A percentile compares a stretch with the other conserved stretches of the same genome.
phyloP scores from a whole-genome alignment of 30 jellyfish, hydroid and myxozoan genomes.

The Hydractinia symbiolongicarpus region DNA sequence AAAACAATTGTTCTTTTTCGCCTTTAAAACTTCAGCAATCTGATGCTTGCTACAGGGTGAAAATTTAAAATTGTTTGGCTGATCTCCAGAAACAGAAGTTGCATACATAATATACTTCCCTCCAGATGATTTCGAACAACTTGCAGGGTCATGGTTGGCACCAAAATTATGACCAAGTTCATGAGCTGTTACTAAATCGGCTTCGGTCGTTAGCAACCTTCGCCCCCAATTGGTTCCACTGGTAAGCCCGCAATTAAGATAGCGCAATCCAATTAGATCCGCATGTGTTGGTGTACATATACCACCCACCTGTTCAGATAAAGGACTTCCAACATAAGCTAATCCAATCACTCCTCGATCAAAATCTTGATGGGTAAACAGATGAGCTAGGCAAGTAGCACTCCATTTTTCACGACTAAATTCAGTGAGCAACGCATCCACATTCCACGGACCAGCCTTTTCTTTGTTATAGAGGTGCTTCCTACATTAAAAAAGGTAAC shows the following conservation, averaged over 20 bases:
- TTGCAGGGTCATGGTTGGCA: constrained; percentile 69
- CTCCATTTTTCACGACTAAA: constrained; percentile 71
- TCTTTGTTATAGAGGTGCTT: not conserved
- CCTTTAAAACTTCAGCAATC: constrained; percentile 44
- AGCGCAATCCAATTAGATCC: constrained; percentile 19
- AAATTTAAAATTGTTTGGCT: constrained; percentile 53
- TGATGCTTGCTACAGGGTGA: constrained; percentile 62
- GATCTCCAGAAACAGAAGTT: constrained; percentile 71
- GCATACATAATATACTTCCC: constrained; percentile 78
- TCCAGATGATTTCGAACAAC: constrained; percentile 32
- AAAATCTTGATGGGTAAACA: constrained; percentile 85
- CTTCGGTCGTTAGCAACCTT: constrained; percentile 75
- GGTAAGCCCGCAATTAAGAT: constrained; percentile 64
- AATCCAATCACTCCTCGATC: constrained; percentile 84
- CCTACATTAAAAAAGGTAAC: not conserved
- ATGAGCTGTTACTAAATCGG: constrained; percentile 88
- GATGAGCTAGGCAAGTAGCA: constrained; percentile 66
- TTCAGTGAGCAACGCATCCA: constrained; percentile 40
- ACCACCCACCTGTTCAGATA: constrained; percentile 53
- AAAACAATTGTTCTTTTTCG: constrained; percentile 46
- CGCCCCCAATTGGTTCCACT: constrained; percentile 90
- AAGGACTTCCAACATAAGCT: constrained; percentile 79
- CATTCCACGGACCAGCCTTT: constrained; percentile 15
- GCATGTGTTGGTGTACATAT: constrained; percentile 56
- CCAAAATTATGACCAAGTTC: constrained; percentile 93